Base-by-base conservation (phyloP, 2,888 invertebrate species). In the Melanostoma scalare region DNA sequence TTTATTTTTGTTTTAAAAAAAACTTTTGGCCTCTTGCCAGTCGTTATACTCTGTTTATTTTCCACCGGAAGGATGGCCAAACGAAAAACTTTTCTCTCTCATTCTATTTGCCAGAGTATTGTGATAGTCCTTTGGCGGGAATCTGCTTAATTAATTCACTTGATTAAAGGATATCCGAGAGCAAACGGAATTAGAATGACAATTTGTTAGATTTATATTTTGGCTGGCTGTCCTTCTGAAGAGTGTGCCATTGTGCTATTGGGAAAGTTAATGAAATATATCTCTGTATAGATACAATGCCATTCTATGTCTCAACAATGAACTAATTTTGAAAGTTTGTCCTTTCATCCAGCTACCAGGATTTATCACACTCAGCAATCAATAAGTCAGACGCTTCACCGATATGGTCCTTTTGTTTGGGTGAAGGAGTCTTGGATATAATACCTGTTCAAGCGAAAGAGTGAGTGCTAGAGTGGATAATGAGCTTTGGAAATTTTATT, bases 331-430 rank as follows among this genome's bases (percentile, higher is more conserved):
- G 5, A 46, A 71, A 50, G 9, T 72, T 60, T 77, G 38, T 31
- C 50, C 46, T 48, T 61, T 35, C 3, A 87, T 91, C 36, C 88
- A 96, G 96, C 88, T 97, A 96, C 89, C 96, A 96, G 91, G 93
- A 94, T 86, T 90, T 97, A 75, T 94, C 95, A 31, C 95, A 96
- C 87, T 94, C 94, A 9, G 94, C 95, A 42, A 94, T 93, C 48
- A 90, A 92, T 80, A 92, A 93, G 85, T 92, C 92, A 85, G 92
- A 93, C 76, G 91, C 92, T 42, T 86, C 88, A 35, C 89, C 91
- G 40, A 86, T 88, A 38, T 91, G 91, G 91, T 88, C 90, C 9
- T 85, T 91, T 65, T 96, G 96, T 88, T 92, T 98, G 3, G 98
- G 98, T 1, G 93, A 93, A 88, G 89, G 90, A 35, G 89, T 92